Base-by-base conservation (phyloP, 2,113 vertebrate genomes). In the Sterrhoptilus dennistouni region DNA sequence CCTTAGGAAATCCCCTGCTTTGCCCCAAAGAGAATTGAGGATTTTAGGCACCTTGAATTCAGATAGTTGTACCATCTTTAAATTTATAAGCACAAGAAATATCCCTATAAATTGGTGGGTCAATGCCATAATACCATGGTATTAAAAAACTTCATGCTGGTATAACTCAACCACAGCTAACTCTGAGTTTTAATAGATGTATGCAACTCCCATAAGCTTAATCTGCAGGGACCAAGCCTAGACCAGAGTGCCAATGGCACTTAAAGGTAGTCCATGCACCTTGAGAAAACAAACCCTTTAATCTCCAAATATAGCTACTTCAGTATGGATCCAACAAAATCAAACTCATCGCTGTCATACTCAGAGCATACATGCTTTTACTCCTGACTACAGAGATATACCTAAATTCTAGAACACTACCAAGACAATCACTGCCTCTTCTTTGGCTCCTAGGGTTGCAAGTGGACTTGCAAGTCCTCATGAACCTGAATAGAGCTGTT, bases 161-260 rank as follows among this genome's bases (percentile, higher is more conserved):
- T 44, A 2, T 70, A 18, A n/a, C n/a, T 70, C 33, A 52, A 44
- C 10, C 8, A 33, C 31, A 65, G 44, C 35, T 57, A 64, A 36
- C 59, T 12, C 12, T 24, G 44, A 38, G 12, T 57, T 80, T 80
- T 27, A 42, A 27, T 33, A 59, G 27, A 24, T 22, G 9, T 13
- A 33, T 23, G 23, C 27, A 65, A 64, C 7, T 44, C 10, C 36
- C 27, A 19, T 28, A 36, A 57, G 27, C 31, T 57, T 36, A 27
- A 65, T 74, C 44, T 57, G 12, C 0, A 0, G 36, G 12, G 14
- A 33, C 27, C 1, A 0, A 28, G 5, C 12, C 18, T 29, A 22
- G 44, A 15, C 18, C 44, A 11, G 27, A 59, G 19, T 44, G 18
- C 8, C 36, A 42, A 44, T 23, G 22, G 22, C 44, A 50, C 45